Percentiles rank a stretch among this genome's conserved stretches.
phyloP scores from a whole-genome alignment of 2,113 vertebrate genomes.

The Macheiramphus alcinus region DNA sequence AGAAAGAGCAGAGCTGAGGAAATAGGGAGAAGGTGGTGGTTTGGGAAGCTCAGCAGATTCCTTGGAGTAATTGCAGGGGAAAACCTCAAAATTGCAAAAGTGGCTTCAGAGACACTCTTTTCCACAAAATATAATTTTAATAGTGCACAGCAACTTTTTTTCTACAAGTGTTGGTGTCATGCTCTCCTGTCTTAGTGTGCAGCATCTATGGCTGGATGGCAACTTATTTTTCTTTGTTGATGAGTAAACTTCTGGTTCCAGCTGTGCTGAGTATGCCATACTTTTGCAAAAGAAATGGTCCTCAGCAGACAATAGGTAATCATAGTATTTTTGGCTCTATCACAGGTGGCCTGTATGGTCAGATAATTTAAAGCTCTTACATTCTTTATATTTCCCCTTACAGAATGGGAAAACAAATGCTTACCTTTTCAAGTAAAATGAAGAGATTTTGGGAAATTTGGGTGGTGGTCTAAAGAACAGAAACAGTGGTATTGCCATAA shows the following conservation, averaged over 20 bases:
- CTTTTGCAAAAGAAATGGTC: neutral
- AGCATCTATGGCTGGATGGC: neutral
- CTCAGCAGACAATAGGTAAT: neutral
- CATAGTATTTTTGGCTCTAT: neutral
- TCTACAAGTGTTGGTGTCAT: neutral
- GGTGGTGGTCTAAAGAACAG: neutral
- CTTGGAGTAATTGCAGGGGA: neutral
- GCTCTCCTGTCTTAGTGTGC: neutral
- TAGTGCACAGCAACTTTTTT: neutral
- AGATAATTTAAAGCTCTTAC: neutral
- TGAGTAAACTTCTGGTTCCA: neutral
- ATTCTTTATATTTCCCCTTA: neutral
- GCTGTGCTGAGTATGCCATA: too few relatives aligned
- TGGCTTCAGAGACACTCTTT: neutral
- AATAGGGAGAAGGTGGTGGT: neutral
- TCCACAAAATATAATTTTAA: neutral
- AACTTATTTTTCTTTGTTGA: neutral
- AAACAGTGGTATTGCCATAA: neutral
- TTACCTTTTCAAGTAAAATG: neutral
- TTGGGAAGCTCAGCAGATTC: neutral
- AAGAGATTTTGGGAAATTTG: neutral
- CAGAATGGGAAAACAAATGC: neutral
- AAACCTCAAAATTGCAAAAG: neutral
- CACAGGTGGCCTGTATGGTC: neutral
- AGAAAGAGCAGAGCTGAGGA: neutral